Base-by-base conservation (phyloP, 1,140 invertebrate genomes). In the Polypedilum pembai region DNA sequence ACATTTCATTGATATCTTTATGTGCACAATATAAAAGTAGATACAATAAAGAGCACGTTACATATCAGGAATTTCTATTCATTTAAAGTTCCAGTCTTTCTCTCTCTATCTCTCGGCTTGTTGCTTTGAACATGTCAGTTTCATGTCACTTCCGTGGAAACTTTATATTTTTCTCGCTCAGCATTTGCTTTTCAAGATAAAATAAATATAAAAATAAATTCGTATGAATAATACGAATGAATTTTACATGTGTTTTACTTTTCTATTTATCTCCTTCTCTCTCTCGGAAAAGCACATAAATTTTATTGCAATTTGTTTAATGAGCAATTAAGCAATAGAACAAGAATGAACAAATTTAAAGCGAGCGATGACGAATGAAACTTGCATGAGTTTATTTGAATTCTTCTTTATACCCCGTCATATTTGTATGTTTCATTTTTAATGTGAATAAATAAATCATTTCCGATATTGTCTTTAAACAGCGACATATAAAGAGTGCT, bases 281-380 rank as follows among this genome's bases (percentile, higher is more conserved):
- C 45, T 33, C 24, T 33, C 24, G 24, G 15, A 56, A 56, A 56
- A 45, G 8, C 8, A 56, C 12, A 56, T 12, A 12, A 56, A n/a
- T 20, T 69, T 69, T 69, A 69, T 69, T 69, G 65, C 65, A 69
- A 69, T 69, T 69, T 69, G 17, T 69, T 69, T 69, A 69, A 69
- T 69, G 65, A 69, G 17, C 17, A 69, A 69, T 69, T 18, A 69
- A 69, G 65, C 17, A 18, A 18, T 69, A 18, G 15, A 18, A n/a
- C 3, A 45, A 15, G 41, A n/a, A n/a, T n/a, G 12, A n/a, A 56
- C 45, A n/a, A 56, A 56, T 56, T 56, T 56, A 45, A 8, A 45
- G 15, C 8, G 41, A 12, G 41, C 15, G 8, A 45, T 45, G 8
- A 45, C 8, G 15, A 45, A 45, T 45, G 41, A 45, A 45, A 7